Evolutionary conservation across 2,797 vertebrate species (phyloP).

Genomic region (Psittacula derbiana): DNA sequence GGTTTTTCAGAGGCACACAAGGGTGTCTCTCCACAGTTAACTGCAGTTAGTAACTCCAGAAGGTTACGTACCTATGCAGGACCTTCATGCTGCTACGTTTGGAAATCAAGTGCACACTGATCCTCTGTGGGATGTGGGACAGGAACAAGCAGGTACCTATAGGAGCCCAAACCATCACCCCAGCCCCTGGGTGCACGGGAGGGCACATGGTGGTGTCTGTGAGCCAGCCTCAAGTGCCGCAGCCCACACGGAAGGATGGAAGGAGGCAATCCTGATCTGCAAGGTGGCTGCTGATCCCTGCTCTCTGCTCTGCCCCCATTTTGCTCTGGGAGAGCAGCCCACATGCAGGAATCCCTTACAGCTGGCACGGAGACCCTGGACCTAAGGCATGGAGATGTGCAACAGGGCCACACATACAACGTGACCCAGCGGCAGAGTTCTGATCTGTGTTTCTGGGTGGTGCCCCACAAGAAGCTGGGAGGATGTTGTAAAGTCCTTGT

Average conservation of each 20-base stretch:
- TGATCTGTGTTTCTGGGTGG: background rate
- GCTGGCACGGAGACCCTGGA: background rate
- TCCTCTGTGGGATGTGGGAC: background rate
- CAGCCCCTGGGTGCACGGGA: background rate
- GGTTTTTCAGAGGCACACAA: background rate
- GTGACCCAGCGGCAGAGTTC: background rate
- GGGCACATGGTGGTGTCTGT: rapidly evolving
- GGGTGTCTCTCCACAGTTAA: background rate
- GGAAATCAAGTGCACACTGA: background rate
- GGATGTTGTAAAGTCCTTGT: background rate
- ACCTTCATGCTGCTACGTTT: background rate
- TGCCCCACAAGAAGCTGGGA: background rate
- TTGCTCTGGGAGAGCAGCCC: background rate
- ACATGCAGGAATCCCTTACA: rapidly evolving
- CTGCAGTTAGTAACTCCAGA: background rate
- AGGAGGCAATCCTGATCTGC: background rate
- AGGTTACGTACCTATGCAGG: background rate
- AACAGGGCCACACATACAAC: background rate
- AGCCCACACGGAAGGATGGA: background rate
- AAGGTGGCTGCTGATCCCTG: background rate
- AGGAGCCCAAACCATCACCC: background rate
- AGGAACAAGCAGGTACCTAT: rapidly evolving
- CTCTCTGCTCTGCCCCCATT: background rate
- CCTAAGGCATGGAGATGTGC: background rate
- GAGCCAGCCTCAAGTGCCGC: background rate